Evolutionary conservation across 2,797 vertebrate genomes (phyloP).

Genomic region (Salmo trutta): DNA sequence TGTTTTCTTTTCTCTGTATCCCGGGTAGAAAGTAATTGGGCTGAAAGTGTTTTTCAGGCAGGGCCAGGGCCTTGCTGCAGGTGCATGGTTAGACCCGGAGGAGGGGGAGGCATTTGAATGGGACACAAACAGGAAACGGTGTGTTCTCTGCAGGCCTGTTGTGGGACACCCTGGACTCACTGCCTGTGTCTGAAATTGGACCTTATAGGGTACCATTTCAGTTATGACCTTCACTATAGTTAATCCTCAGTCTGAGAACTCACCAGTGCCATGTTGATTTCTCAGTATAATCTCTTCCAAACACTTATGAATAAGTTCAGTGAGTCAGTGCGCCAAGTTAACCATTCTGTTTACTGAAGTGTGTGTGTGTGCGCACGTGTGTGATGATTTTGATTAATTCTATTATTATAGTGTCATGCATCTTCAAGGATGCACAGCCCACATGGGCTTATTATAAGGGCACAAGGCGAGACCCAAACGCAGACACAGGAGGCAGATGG

Average conservation of each 20-base stretch:
- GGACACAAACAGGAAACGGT: conserved; percentile 72
- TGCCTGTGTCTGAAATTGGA: too few relatives aligned
- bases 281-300: background rate
- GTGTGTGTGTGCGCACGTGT: too few relatives aligned
- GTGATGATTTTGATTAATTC: too few relatives aligned
- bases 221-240: background rate
- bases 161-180: conserved; percentile 18
- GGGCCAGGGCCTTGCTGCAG: conserved; percentile 48
- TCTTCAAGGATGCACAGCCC: too few relatives aligned
- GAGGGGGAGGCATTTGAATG: conserved; percentile 49
- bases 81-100: conserved; percentile 46
- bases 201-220: too few relatives aligned
- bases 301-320: background rate
- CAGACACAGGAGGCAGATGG: too few relatives aligned
- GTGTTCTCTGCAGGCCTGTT: conserved; percentile 50
- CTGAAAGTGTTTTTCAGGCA: conserved; percentile 53
- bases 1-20: background rate
- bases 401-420: too few relatives aligned
- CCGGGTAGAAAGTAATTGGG: conserved; percentile 9
- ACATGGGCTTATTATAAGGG: too few relatives aligned
- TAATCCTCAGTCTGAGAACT: background rate
- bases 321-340: background rate
- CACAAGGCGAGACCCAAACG: too few relatives aligned
- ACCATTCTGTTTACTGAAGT: background rate
- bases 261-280: background rate